phyloP scores from a whole-genome alignment of 2,888 invertebrate species.

The Plutella xylostella region DNA sequence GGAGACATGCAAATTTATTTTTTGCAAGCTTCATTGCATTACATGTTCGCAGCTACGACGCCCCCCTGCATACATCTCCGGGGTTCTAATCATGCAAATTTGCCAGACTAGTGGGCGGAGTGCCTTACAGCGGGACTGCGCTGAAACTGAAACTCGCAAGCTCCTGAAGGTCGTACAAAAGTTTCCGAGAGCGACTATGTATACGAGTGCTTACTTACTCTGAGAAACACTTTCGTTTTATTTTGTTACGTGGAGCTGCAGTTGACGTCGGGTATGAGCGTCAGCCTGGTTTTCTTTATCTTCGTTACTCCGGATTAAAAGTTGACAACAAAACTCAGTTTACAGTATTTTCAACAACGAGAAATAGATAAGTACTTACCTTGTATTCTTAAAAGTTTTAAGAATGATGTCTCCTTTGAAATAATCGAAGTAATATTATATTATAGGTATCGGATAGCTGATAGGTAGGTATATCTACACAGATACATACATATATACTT shows the following conservation, averaged over 20 bases:
- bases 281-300: too few relatives aligned
- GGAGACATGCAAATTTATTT: background rate
- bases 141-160: conserved; percentile 55
- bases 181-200: conserved; percentile 57
- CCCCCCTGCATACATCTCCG: conserved; percentile 39
- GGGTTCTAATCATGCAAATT: conserved; percentile 59
- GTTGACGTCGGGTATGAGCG: too few relatives aligned
- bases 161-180: conserved; percentile 64
- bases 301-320: too few relatives aligned
- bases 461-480: too few relatives aligned
- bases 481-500: too few relatives aligned
- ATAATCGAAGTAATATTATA: too few relatives aligned
- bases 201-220: conserved; percentile 22
- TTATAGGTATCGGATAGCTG: too few relatives aligned
- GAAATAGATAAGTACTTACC: too few relatives aligned
- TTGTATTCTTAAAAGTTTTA: too few relatives aligned
- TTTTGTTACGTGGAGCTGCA: conserved; percentile 20
- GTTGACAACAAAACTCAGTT: too few relatives aligned
- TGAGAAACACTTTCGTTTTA: conserved; percentile 57
- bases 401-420: too few relatives aligned
- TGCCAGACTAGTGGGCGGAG: conserved; percentile 47
- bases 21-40: background rate
- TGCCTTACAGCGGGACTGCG: conserved; percentile 28
- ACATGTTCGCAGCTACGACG: background rate
- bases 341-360: too few relatives aligned